Conservation (phyloP, 2,888 invertebrate species). For the Epirrhoe alternata region DNA sequence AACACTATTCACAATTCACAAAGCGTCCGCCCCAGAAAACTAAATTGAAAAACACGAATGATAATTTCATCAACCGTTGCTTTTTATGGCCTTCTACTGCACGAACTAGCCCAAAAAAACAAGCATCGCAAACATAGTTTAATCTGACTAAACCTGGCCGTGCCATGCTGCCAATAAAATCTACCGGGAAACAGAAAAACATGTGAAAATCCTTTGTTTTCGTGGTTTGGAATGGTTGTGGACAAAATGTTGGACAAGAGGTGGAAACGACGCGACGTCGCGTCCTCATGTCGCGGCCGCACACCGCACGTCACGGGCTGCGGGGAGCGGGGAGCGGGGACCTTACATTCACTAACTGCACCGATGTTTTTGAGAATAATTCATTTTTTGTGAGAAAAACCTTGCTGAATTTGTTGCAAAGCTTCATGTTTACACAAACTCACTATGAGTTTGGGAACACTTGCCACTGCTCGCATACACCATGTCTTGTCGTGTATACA, state of each 20-base stretch:
- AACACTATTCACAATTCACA: not conserved
- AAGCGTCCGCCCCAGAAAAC: slow-evolving; percentile 7
- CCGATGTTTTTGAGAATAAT: not conserved
- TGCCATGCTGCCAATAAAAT: slow-evolving; percentile 40
- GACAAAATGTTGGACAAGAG: slow-evolving; percentile 36
- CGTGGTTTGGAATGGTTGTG: slow-evolving; percentile 37
- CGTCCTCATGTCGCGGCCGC: slow-evolving; percentile 39
- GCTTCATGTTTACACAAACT: not conserved
- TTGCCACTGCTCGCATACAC: too few relatives aligned
- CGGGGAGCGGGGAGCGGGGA: not conserved
- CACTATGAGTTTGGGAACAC: too few relatives aligned
- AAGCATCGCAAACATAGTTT: slow-evolving; percentile 42
- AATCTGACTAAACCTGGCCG: slow-evolving; percentile 43
- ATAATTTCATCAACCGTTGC: slow-evolving; percentile 36
- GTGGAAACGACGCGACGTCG: slow-evolving; percentile 42
- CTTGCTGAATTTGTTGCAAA: not conserved
- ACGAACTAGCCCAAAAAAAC: slow-evolving; percentile 38
- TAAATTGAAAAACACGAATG: slow-evolving; percentile 34
- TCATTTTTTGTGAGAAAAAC: not conserved
- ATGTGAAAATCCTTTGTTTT: slow-evolving; percentile 34
- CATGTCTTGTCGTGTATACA: too few relatives aligned
- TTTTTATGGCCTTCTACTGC: slow-evolving; percentile 30
- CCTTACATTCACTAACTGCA: slow-evolving; percentile 5
- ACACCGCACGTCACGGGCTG: slow-evolving; percentile 46
- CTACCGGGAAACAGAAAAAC: slow-evolving; percentile 38